Evolutionary conservation across 2,888 invertebrate genomes (phyloP).

Genomic region (Chorisops tibialis): DNA sequence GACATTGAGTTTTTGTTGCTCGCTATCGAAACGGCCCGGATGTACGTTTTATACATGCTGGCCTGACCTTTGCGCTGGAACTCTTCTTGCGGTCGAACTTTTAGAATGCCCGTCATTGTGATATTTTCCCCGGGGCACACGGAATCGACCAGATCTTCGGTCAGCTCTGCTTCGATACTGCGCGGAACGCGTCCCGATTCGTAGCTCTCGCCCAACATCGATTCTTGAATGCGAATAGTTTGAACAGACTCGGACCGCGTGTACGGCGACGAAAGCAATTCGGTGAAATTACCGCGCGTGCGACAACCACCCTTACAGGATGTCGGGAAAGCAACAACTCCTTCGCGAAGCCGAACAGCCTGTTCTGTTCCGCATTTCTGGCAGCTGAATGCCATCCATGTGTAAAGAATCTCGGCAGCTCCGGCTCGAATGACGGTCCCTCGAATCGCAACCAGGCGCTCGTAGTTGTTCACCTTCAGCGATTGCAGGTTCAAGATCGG

Average conservation of each 20-base stretch:
- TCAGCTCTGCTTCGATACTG: conserved; percentile 81
- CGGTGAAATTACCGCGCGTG: conserved; percentile 61
- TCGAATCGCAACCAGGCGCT: conserved; percentile 72
- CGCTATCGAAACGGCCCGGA: conserved; percentile 74
- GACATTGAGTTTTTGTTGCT: conserved; percentile 63
- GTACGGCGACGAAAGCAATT: conserved; percentile 62
- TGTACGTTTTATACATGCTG: conserved; percentile 66
- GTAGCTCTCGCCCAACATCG: conserved; percentile 52
- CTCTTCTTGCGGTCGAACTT: conserved; percentile 55
- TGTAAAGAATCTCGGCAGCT: conserved; percentile 68
- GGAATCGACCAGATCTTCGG: conserved; percentile 75
- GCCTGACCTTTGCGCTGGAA: conserved; percentile 55
- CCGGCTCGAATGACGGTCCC: conserved; percentile 84
- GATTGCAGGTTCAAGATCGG: conserved; percentile 65
- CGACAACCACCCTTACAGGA: conserved; percentile 60
- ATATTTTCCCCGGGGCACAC: conserved; percentile 88
- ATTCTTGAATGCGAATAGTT: conserved; percentile 78
- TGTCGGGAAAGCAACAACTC: conserved; percentile 52
- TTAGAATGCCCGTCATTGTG: conserved; percentile 81
- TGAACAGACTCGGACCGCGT: conserved; percentile 78
- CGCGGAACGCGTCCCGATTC: conserved; percentile 70
- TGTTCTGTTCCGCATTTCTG: conserved; percentile 64
- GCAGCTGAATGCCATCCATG: conserved; percentile 77
- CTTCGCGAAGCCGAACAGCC: conserved; percentile 58
- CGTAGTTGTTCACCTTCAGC: conserved; percentile 70